A percentile compares a stretch with the other conserved stretches of the same genome.
These are phyloP conservation scores for Epinephelus awoara DNA, from an alignment of 2,797 vertebrate genomes.

Conservation along the genomic window DNA sequence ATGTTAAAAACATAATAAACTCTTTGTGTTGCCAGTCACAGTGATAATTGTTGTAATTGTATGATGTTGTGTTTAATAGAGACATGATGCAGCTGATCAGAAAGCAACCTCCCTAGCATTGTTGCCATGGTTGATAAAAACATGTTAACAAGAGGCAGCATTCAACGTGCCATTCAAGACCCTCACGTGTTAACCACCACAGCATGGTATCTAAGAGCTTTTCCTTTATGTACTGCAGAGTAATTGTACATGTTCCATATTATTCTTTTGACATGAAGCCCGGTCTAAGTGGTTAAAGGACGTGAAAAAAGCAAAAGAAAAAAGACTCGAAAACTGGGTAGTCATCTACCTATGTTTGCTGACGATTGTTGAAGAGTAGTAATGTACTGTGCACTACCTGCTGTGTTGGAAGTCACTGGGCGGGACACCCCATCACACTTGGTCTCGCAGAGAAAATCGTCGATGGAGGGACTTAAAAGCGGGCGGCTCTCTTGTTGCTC, in stretches of 20 bases:
- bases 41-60: neutral
- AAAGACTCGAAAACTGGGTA: neutral
- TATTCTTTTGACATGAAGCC: neutral
- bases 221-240: neutral
- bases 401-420: conserved; percentile 97
- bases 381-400: conserved; percentile 71
- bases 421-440: conserved; percentile 94
- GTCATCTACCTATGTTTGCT: neutral
- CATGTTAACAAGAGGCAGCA: conserved; percentile 14
- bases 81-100: neutral
- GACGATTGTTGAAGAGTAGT: neutral
- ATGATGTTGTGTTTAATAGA: conserved; percentile 5
- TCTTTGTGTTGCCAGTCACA: neutral
- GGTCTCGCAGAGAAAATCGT: conserved; percentile 98
- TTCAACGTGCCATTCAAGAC: neutral
- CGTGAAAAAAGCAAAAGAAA: neutral
- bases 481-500: conserved; percentile 99
- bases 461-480: conserved; percentile 98
- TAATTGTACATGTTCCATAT: neutral
- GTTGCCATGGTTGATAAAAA: conserved; percentile 28
- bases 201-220: neutral
- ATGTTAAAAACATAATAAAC: neutral
- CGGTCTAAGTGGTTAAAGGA: neutral
- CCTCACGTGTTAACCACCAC: conserved; percentile 1
- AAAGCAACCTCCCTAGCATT: neutral